Conservation (phyloP, 2,113 vertebrate genomes). For the Phaetusa simplex region DNA sequence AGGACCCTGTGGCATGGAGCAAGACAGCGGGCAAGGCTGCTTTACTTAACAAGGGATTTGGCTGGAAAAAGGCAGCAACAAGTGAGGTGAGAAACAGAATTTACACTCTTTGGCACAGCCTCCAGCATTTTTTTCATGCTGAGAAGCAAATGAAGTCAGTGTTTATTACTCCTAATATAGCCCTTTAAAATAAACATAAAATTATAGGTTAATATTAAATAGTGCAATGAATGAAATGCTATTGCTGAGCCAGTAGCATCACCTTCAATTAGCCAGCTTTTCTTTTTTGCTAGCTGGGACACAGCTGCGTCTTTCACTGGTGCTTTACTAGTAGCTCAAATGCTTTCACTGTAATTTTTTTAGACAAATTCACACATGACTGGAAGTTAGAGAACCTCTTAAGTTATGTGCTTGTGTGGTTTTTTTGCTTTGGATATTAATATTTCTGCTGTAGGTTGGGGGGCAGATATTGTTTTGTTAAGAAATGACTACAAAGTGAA, state of each 20-base stretch:
- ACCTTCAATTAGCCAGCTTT: neutral
- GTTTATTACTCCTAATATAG: neutral
- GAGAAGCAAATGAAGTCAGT: neutral
- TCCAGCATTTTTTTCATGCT: neutral
- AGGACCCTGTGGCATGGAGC: neutral
- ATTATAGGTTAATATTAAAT: neutral
- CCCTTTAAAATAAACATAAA: conserved; percentile 1
- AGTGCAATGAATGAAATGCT: neutral
- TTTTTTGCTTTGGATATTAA: neutral
- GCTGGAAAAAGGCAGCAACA: neutral
- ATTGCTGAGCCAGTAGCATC: conserved; percentile 7
- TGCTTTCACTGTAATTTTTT: neutral
- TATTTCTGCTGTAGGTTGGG: neutral
- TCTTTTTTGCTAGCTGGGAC: neutral
- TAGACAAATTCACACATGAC: neutral
- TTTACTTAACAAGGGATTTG: neutral
- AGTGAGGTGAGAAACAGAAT: neutral
- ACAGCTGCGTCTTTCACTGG: neutral
- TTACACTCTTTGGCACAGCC: neutral
- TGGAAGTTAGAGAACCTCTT: neutral
- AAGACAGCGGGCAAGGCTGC: neutral
- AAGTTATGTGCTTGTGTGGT: neutral
- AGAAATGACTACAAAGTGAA: neutral
- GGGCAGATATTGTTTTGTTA: neutral
- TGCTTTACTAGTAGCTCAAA: neutral